These are phyloP conservation scores for Aproaerema taeniolella DNA, from an alignment of 2,888 invertebrate species.

Conservation along the genomic window DNA sequence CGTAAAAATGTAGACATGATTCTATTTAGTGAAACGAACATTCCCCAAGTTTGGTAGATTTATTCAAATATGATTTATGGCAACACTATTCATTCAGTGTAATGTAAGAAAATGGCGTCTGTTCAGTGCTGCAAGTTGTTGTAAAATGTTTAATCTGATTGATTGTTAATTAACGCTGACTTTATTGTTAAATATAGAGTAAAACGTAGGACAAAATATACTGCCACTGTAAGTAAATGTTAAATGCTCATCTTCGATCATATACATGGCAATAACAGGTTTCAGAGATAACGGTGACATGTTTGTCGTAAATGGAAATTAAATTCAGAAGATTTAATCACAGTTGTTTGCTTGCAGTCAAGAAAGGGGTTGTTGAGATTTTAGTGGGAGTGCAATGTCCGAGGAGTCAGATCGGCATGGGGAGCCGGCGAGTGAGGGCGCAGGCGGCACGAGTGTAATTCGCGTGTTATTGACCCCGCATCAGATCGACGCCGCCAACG, in stretches of 20 bases:
- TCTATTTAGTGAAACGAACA: no score
- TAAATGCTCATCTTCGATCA: conserved; percentile 19
- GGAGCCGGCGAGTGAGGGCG: conserved; percentile 61
- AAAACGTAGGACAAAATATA: conserved; percentile 18
- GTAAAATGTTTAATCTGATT: conserved; percentile 34
- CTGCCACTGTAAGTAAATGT: conserved; percentile 42
- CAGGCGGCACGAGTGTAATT: conserved; percentile 68
- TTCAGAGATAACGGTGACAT: conserved; percentile 44
- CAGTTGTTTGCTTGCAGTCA: conserved; percentile 65
- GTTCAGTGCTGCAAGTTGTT: conserved; percentile 33
- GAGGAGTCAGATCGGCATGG: conserved; percentile 70
- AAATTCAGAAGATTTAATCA: conserved; percentile 42
- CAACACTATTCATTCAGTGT: conserved; percentile 21
- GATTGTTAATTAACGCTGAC: conserved; percentile 21
- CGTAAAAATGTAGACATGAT: no score
- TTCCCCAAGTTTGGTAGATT: no score
- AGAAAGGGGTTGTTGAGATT: conserved; percentile 55
- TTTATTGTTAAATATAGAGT: conserved; percentile 1
- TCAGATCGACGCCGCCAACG: conserved; percentile 80
- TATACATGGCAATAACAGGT: conserved; percentile 34
- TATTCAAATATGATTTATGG: no score
- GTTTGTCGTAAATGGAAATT: conserved; percentile 43
- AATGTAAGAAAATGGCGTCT: conserved; percentile 63
- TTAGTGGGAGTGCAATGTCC: conserved; percentile 73
- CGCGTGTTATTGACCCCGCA: conserved; percentile 80